These are phyloP conservation scores for Falco peregrinus DNA, from an alignment of 2,797 vertebrate species.

Conservation along the genomic window DNA sequence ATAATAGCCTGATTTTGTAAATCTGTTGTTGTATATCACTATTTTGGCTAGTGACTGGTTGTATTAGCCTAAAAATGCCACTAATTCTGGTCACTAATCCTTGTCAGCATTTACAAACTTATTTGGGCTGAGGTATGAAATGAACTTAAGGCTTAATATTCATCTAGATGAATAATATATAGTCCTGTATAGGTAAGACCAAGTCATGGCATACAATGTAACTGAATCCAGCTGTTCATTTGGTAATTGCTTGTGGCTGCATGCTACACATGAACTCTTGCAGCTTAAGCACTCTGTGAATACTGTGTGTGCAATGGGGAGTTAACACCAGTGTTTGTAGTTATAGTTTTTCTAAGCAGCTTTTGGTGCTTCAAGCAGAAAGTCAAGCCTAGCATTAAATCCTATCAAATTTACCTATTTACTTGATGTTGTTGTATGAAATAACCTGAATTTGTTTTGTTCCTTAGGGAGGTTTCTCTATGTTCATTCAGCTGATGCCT, in stretches of 20 bases:
- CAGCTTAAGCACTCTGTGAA: background rate
- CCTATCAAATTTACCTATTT: background rate
- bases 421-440: background rate
- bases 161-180: background rate
- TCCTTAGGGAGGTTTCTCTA: conserved; percentile 95
- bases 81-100: background rate
- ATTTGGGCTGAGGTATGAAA: background rate
- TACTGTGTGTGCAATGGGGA: background rate
- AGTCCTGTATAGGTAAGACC: background rate
- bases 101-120: background rate
- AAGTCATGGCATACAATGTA: background rate
- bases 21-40: background rate
- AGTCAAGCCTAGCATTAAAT: background rate
- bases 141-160: background rate
- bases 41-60: background rate
- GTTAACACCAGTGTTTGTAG: background rate
- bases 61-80: background rate
- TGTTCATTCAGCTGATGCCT: conserved; percentile 98
- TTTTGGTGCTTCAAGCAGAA: background rate
- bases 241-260: background rate
- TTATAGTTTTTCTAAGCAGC: background rate
- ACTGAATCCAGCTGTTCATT: background rate
- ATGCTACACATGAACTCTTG: background rate
- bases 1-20: background rate
- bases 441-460: conserved; percentile 5